These are phyloP conservation scores for Cataglyphis hispanica DNA, from an alignment of 1,140 invertebrate species.

Conservation along the genomic window DNA sequence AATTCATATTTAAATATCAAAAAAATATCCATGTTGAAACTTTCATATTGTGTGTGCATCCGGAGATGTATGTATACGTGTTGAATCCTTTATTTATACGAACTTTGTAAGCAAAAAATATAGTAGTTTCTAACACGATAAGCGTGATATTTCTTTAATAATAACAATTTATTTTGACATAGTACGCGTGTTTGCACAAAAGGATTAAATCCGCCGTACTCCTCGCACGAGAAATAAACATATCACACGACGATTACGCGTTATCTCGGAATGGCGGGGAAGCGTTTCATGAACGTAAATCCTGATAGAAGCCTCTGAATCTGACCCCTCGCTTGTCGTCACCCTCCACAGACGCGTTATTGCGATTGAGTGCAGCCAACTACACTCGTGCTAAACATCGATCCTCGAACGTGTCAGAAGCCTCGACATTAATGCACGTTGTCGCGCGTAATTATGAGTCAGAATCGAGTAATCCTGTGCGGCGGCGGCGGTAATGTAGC, in stretches of 20 bases:
- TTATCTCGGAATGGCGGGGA: constrained; percentile 23
- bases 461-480: neutral
- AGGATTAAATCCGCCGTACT: constrained; percentile 37
- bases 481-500: neutral
- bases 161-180: constrained; percentile 43
- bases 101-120: constrained; percentile 2
- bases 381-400: constrained; percentile 35
- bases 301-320: constrained; percentile 39
- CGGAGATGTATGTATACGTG: neutral
- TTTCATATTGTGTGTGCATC: neutral
- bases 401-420: constrained; percentile 46
- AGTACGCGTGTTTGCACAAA: constrained; percentile 15
- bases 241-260: constrained; percentile 54
- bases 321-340: constrained; percentile 47
- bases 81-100: constrained; percentile 27
- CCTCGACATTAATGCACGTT: constrained; percentile 52
- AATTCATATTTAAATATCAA: constrained; percentile 45
- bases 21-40: constrained; percentile 38
- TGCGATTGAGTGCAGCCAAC: constrained; percentile 58
- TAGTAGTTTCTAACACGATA: neutral
- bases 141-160: constrained; percentile 58
- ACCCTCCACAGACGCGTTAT: constrained; percentile 42
- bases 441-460: constrained; percentile 53
- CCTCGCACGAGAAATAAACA: constrained; percentile 40
- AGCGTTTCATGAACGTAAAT: constrained; percentile 52